These are phyloP conservation scores for Phylloscopus collybita DNA, from an alignment of 2,797 vertebrate species.

Conservation along the genomic window DNA sequence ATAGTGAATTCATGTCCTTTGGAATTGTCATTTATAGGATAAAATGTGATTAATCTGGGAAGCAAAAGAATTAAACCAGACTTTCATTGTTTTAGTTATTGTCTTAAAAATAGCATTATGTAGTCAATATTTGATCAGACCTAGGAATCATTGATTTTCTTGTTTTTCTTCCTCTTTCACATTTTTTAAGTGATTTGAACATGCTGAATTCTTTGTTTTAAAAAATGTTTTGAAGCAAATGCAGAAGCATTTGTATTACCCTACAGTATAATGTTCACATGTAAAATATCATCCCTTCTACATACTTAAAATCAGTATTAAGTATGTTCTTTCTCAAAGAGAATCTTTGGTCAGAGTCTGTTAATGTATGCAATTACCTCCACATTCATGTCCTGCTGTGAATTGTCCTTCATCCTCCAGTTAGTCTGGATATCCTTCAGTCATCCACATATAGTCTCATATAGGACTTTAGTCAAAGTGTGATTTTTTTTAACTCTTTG, in stretches of 20 bases:
- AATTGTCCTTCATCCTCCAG: neutral
- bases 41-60: neutral
- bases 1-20: neutral
- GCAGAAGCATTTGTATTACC: neutral
- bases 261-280: neutral
- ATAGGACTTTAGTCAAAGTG: neutral
- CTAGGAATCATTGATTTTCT: neutral
- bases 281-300: neutral
- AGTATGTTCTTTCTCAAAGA: neutral
- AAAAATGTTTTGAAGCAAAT: conserved; percentile 8
- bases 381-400: neutral
- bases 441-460: neutral
- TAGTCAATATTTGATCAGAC: neutral
- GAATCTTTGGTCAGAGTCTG: neutral
- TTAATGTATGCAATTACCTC: neutral
- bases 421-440: neutral
- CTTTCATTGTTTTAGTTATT: neutral
- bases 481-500: neutral
- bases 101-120: neutral
- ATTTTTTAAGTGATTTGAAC: neutral
- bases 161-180: neutral
- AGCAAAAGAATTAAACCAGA: neutral
- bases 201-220: neutral
- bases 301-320: neutral
- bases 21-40: neutral